Evolutionary conservation across 1,140 invertebrate genomes (phyloP).

Genomic region (Pseudachorutes palmiensis): DNA sequence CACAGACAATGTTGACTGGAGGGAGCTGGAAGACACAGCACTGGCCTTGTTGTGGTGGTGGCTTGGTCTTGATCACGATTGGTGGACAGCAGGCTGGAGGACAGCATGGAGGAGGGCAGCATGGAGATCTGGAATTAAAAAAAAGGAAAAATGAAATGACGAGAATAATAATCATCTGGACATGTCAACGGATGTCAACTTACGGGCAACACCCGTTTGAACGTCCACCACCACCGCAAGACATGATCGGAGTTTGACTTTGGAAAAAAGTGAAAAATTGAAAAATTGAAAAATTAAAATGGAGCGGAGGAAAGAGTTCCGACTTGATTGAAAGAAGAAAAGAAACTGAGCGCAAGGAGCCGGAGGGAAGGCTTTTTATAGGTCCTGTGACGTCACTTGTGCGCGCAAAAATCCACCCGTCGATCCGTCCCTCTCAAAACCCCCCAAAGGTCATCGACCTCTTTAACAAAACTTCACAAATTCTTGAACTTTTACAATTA

Average conservation of each 20-base stretch:
- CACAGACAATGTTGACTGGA: constrained; percentile 37
- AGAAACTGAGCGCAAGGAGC: background rate
- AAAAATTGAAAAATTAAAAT: constrained; percentile 5
- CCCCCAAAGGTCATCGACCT: too few relatives aligned
- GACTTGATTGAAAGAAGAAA: background rate
- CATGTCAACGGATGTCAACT: background rate
- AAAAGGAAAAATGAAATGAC: background rate
- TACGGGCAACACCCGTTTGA: constrained; percentile 1
- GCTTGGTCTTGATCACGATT: constrained; percentile 32
- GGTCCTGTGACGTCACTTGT: background rate
- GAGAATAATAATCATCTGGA: too few relatives aligned
- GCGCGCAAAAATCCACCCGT: too few relatives aligned
- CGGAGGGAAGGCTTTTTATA: background rate
- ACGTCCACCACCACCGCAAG: background rate
- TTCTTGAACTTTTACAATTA: too few relatives aligned
- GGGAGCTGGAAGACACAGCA: constrained; percentile 38
- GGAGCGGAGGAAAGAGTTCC: background rate
- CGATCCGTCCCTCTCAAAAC: too few relatives aligned
- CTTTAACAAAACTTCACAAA: too few relatives aligned
- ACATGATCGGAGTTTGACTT: too few relatives aligned
- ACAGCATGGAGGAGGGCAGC: constrained; percentile 24
- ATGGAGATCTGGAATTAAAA: constrained; percentile 15
- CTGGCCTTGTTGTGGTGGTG: constrained; percentile 33
- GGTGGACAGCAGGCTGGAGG: constrained; percentile 33
- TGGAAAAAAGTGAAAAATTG: background rate